Conservation (phyloP, 2,113 vertebrate species). For the Clinocottus analis region DNA sequence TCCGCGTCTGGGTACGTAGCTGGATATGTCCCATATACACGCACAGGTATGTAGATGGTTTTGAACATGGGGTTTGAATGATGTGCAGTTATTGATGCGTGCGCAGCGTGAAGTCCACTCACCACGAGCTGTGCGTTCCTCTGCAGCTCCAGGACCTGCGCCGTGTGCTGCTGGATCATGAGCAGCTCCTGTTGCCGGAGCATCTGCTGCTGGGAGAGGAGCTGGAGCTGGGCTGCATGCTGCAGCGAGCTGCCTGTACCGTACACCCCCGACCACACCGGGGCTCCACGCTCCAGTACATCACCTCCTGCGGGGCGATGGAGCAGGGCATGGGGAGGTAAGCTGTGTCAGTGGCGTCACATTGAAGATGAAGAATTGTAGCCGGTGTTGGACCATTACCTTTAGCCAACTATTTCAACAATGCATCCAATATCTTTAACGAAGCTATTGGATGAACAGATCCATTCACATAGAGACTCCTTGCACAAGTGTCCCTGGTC, state of each 20-base stretch:
- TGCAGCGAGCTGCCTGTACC: slow-evolving; percentile 90
- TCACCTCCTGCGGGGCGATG: slow-evolving; percentile 82
- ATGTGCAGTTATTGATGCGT: neutral
- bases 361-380: neutral
- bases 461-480: neutral
- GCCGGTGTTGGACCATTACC: too few relatives aligned
- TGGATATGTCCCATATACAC: neutral
- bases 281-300: slow-evolving; percentile 91
- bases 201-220: slow-evolving; percentile 97
- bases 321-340: neutral
- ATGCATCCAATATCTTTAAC: neutral
- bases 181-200: slow-evolving; percentile 95
- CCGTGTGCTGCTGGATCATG: slow-evolving; percentile 97
- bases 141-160: slow-evolving; percentile 96
- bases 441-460: neutral
- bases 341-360: neutral
- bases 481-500: neutral
- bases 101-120: slow-evolving; percentile 37
- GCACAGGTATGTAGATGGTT: neutral
- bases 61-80: neutral
- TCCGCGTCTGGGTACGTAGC: neutral
- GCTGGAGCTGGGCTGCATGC: slow-evolving; percentile 96
- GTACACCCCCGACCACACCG: slow-evolving; percentile 93
- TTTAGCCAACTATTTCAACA: neutral
- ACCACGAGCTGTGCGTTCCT: slow-evolving; percentile 85